phyloP scores from a whole-genome alignment of 2,888 invertebrate species.

The Agrilus cyanescens region DNA sequence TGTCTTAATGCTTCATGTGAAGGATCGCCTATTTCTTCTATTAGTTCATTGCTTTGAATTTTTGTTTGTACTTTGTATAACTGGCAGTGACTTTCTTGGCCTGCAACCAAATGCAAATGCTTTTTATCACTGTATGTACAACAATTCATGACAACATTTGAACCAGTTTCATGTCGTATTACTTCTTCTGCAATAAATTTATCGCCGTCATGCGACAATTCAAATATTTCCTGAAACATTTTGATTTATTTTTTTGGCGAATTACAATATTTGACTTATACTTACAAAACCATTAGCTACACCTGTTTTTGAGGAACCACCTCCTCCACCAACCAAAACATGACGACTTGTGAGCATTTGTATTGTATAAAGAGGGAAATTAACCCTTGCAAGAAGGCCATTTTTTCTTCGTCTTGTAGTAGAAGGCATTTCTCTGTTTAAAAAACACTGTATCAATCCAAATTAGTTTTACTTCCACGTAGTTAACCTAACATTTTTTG shows the following conservation, averaged over 20 bases:
- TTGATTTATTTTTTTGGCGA: background rate
- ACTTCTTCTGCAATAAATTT: slow-evolving; percentile 80
- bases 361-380: slow-evolving; percentile 87
- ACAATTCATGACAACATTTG: slow-evolving; percentile 86
- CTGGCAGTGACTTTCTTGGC: slow-evolving; percentile 86
- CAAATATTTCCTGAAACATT: slow-evolving; percentile 74
- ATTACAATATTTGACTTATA: slow-evolving; percentile 19
- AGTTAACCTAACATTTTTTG: slow-evolving; percentile 22
- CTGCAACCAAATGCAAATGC: slow-evolving; percentile 71
- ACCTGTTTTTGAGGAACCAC: slow-evolving; percentile 93
- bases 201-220: slow-evolving; percentile 73
- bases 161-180: slow-evolving; percentile 78
- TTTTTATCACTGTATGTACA: slow-evolving; percentile 61
- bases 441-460: background rate
- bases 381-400: slow-evolving; percentile 73
- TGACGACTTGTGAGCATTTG: slow-evolving; percentile 86
- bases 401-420: slow-evolving; percentile 47
- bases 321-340: slow-evolving; percentile 93
- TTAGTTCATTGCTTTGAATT: slow-evolving; percentile 38
- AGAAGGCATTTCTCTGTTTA: slow-evolving; percentile 39
- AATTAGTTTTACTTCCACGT: too few relatives aligned
- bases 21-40: slow-evolving; percentile 34
- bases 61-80: slow-evolving; percentile 57
- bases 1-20: slow-evolving; percentile 12
- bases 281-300: slow-evolving; percentile 95